These are phyloP conservation scores for Leucopsar rothschildi DNA, from an alignment of 2,113 vertebrate genomes.

Conservation along the genomic window DNA sequence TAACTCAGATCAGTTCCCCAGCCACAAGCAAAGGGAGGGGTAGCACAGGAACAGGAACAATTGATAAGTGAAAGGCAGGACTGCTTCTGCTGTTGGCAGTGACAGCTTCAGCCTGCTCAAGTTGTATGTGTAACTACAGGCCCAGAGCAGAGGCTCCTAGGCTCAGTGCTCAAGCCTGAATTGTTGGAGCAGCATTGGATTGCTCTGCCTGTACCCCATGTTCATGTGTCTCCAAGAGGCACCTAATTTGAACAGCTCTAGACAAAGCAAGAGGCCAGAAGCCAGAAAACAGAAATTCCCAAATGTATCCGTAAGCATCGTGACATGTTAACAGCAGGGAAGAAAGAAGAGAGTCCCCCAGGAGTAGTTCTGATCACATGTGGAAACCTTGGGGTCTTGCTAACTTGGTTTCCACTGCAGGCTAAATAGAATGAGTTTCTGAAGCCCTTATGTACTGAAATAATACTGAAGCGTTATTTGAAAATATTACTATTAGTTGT, in stretches of 20 bases:
- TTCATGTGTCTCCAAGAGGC: neutral
- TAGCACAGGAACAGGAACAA: neutral
- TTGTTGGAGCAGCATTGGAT: neutral
- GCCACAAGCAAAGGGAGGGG: constrained; percentile 23
- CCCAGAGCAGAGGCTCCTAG: neutral
- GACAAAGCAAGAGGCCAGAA: neutral
- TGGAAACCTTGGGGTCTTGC: neutral
- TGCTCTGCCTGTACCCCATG: neutral
- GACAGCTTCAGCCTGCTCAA: neutral
- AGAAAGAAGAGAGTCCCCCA: neutral
- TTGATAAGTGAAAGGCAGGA: constrained; percentile 5
- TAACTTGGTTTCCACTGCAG: neutral
- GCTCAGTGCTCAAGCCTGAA: neutral
- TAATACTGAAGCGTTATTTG: neutral
- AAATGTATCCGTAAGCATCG: neutral
- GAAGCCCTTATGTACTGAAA: neutral
- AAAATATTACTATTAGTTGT: neutral
- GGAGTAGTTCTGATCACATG: neutral
- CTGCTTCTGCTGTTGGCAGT: neutral
- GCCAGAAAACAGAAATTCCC: neutral
- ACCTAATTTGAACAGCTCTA: neutral
- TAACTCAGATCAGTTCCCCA: neutral
- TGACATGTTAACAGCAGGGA: neutral
- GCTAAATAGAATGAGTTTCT: neutral
- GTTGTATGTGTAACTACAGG: neutral